These are phyloP conservation scores for Mimas tiliae DNA, from an alignment of 2,888 invertebrate species.

Conservation along the genomic window DNA sequence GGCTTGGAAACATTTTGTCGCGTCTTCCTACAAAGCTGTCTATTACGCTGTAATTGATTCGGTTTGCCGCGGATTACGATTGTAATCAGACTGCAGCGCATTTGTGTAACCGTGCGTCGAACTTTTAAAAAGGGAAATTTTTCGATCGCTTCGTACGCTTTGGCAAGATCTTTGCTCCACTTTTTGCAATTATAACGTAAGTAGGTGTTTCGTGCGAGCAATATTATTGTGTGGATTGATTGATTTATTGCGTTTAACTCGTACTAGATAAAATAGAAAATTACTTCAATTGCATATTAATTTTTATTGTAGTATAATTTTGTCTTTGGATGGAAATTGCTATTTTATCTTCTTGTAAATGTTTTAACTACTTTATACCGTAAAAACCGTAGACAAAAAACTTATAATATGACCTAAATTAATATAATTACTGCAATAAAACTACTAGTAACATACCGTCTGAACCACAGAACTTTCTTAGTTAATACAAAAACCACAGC, in stretches of 20 bases:
- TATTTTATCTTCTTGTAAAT: no score
- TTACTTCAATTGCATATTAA: no score
- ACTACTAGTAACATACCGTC: no score
- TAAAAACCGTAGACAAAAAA: no score
- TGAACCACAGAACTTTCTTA: no score
- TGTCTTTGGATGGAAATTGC: no score
- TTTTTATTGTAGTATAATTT: no score
- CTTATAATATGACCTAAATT: no score
- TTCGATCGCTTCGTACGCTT: slow-evolving; percentile 23
- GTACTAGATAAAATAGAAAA: not conserved
- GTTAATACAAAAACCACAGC: no score
- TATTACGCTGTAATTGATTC: slow-evolving; percentile 50
- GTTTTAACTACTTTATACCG: no score
- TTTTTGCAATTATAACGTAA: slow-evolving; percentile 22
- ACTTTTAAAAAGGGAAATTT: slow-evolving; percentile 36
- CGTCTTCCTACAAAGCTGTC: slow-evolving; percentile 35
- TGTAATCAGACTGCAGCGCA: slow-evolving; percentile 32
- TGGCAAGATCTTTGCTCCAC: slow-evolving; percentile 24
- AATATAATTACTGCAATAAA: no score
- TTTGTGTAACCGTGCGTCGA: slow-evolving; percentile 39
- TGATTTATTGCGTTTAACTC: not conserved
- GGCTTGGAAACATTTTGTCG: slow-evolving; percentile 47
- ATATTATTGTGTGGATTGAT: not conserved
- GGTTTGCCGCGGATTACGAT: slow-evolving; percentile 42
- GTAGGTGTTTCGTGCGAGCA: slow-evolving; percentile 24